These are phyloP conservation scores for Psittacula cyanocephala DNA, from an alignment of 2,113 vertebrate species.

Conservation along the genomic window DNA sequence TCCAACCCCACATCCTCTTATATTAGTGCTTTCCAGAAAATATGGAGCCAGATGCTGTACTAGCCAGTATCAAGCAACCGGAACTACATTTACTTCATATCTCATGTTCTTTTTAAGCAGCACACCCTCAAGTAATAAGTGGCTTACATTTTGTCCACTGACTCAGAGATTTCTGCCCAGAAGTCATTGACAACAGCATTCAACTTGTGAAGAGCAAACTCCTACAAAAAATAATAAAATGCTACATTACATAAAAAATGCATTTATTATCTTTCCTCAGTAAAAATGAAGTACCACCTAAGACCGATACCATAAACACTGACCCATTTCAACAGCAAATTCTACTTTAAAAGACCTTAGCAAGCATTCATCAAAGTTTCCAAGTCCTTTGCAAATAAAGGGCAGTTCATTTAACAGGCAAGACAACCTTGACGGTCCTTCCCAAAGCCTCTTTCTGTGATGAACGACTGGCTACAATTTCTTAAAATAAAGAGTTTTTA, in stretches of 20 bases:
- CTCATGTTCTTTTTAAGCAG: background rate
- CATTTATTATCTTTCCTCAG: background rate
- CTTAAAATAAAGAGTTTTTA: background rate
- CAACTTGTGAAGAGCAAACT: constrained; percentile 97
- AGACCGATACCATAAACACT: background rate
- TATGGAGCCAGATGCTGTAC: background rate
- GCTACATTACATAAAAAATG: background rate
- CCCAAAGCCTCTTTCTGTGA: background rate
- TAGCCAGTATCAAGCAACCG: background rate
- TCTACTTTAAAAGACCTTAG: background rate
- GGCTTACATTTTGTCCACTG: constrained; percentile 98
- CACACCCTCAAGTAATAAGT: background rate
- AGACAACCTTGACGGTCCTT: background rate
- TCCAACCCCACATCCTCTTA: background rate
- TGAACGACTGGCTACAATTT: background rate
- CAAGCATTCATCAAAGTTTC: background rate
- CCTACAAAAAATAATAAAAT: constrained; percentile 76
- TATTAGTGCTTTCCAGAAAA: background rate
- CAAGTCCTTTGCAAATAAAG: background rate
- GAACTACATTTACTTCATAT: background rate
- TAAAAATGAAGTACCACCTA: background rate
- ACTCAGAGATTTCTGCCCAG: constrained; percentile 99
- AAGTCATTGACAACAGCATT: constrained; percentile 98
- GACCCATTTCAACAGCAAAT: background rate
- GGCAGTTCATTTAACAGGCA: background rate